These are phyloP conservation scores for Pteruthius melanotis DNA, from an alignment of 2,113 vertebrate genomes.

Conservation along the genomic window DNA sequence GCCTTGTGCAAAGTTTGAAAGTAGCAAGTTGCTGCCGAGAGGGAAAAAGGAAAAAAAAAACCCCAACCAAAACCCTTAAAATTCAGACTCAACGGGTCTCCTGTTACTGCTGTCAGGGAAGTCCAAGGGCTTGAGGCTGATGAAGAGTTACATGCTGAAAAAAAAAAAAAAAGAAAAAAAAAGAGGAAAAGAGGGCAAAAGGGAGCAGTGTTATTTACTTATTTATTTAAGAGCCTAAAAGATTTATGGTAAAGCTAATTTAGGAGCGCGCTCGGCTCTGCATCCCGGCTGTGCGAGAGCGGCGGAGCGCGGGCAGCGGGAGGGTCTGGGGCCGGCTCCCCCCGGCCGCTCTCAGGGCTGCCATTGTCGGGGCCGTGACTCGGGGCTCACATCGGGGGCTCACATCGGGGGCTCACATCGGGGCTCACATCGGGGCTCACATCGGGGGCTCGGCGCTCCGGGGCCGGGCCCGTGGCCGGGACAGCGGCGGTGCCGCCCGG, in stretches of 20 bases:
- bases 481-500: not conserved
- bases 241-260: constrained; percentile 42
- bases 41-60: not conserved
- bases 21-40: not conserved
- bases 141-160: not conserved
- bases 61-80: not conserved
- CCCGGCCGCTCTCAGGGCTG: constrained; percentile 10
- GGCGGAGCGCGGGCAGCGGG: not conserved
- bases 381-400: not conserved
- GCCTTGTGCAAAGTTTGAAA: constrained; percentile 19
- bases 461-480: constrained; percentile 43
- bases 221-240: not conserved
- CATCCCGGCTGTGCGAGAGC: not conserved
- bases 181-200: not conserved
- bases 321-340: not conserved
- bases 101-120: not conserved
- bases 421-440: constrained; percentile 51
- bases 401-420: not conserved
- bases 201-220: constrained; percentile 24
- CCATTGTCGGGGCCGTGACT: constrained; percentile 66
- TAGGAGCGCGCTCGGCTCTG: not conserved
- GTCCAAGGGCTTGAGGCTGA: not conserved
- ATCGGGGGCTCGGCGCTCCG: constrained; percentile 28
- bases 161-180: not conserved
- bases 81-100: not conserved